phyloP scores from a whole-genome alignment of 2,888 invertebrate genomes.

The Cephus spinipes region DNA sequence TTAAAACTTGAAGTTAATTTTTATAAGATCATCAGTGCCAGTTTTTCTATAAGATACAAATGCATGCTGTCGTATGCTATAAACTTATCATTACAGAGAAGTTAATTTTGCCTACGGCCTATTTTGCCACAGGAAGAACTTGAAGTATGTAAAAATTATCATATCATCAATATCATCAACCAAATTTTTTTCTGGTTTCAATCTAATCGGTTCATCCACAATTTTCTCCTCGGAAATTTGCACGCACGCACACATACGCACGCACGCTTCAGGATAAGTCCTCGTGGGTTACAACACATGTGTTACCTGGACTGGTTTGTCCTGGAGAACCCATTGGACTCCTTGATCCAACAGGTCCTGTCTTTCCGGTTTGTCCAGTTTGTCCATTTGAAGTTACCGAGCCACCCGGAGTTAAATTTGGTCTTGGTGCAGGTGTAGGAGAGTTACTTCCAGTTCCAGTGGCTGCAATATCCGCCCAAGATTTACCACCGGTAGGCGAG shows the following conservation, averaged over 20 bases:
- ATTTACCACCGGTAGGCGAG: conserved; percentile 35
- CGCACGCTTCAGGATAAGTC: background rate
- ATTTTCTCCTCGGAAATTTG: background rate
- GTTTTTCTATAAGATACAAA: too few relatives aligned
- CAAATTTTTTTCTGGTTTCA: background rate
- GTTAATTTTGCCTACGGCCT: too few relatives aligned
- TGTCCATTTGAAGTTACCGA: conserved; percentile 3
- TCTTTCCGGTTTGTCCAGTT: conserved; percentile 4
- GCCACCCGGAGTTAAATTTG: background rate
- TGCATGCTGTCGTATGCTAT: too few relatives aligned
- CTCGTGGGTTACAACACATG: background rate
- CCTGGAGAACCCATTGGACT: conserved; percentile 5
- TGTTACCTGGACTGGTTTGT: background rate
- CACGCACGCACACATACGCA: background rate
- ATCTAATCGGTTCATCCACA: background rate
- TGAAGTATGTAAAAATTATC: background rate
- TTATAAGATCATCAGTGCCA: too few relatives aligned
- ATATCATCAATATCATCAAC: background rate
- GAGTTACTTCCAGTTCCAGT: conserved; percentile 42
- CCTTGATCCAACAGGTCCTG: conserved; percentile 6
- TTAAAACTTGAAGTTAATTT: too few relatives aligned
- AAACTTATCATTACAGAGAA: too few relatives aligned
- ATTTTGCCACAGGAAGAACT: too few relatives aligned
- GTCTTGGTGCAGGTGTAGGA: conserved; percentile 26
- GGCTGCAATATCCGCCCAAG: conserved; percentile 52